Conservation (phyloP, 2,888 invertebrate species). For the Catocala nupta region DNA sequence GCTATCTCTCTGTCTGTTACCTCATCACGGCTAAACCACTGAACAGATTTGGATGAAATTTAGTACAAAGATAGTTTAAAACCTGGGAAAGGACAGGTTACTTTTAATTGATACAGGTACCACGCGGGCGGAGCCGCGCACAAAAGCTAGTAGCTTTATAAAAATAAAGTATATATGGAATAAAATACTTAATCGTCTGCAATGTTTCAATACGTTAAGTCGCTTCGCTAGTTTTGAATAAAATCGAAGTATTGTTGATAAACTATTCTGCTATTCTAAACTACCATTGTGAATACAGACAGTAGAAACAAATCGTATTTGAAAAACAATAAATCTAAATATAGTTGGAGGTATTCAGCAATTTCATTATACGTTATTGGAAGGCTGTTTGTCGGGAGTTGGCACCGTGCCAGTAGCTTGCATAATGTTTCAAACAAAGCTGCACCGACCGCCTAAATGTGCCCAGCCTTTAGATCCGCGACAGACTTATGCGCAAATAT, state of each 20-base stretch:
- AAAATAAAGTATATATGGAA: no score
- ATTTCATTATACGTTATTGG: slow-evolving; percentile 76
- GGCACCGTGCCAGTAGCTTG: slow-evolving; percentile 64
- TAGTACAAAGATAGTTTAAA: no score
- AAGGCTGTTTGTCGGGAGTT: slow-evolving; percentile 67
- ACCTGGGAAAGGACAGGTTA: no score
- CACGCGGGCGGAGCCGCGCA: no score
- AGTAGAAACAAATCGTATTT: slow-evolving; percentile 1
- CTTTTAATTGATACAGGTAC: no score
- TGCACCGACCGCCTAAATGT: slow-evolving; percentile 18
- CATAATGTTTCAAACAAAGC: slow-evolving; percentile 44
- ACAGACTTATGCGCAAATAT: slow-evolving; percentile 7
- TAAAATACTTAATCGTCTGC: no score
- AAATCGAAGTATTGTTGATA: neutral
- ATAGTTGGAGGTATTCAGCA: slow-evolving; percentile 43
- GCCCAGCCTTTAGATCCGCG: neutral
- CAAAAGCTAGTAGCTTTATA: no score
- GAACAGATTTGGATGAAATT: no score
- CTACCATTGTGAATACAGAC: neutral
- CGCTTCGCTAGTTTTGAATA: no score
- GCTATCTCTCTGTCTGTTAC: no score
- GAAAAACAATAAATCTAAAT: slow-evolving; percentile 40
- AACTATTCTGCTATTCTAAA: neutral
- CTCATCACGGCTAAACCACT: no score
- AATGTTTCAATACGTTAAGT: no score